These are phyloP conservation scores for Menidia menidia DNA, from an alignment of 2,797 vertebrate genomes.

Conservation along the genomic window DNA sequence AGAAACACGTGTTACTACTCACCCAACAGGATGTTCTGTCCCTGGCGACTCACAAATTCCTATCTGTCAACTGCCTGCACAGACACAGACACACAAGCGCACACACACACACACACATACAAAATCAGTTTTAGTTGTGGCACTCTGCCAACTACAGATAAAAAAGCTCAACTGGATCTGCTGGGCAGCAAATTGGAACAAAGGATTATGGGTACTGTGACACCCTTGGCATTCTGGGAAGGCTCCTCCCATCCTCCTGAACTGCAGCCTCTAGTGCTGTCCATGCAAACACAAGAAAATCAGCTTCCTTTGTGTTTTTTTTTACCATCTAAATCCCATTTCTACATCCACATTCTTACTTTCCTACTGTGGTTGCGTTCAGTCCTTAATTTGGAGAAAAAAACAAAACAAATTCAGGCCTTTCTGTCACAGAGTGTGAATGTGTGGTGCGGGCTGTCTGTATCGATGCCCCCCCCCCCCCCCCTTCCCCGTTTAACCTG, in stretches of 20 bases:
- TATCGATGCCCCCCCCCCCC: conserved; percentile 18
- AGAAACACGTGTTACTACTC: conserved; percentile 56
- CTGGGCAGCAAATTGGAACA: conserved; percentile 63
- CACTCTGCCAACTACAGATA: conserved; percentile 44
- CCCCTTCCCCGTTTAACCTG: conserved; percentile 34
- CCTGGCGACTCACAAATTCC: conserved; percentile 56
- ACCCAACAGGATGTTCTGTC: conserved; percentile 62
- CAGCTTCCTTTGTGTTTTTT: conserved; percentile 30
- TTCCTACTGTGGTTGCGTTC: conserved; percentile 15
- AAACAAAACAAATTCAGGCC: conserved; percentile 3
- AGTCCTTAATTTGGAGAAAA: conserved; percentile 25
- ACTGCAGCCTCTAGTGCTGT: conserved; percentile 38
- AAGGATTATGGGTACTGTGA: conserved; percentile 63
- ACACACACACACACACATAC: conserved; percentile 23
- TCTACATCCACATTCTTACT: conserved; percentile 23
- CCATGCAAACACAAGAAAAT: conserved; percentile 52
- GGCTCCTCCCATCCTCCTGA: conserved; percentile 47
- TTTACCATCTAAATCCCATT: conserved; percentile 19
- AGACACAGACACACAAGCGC: conserved; percentile 11
- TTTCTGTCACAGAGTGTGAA: conserved; percentile 35
- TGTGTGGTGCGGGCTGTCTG: conserved; percentile 37
- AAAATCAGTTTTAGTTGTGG: conserved; percentile 50
- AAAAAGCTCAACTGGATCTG: conserved; percentile 66
- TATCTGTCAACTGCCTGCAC: conserved; percentile 47
- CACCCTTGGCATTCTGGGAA: conserved; percentile 65